Evolutionary conservation across 2,797 vertebrate genomes (phyloP).

Genomic region (Muscicapa comitata): DNA sequence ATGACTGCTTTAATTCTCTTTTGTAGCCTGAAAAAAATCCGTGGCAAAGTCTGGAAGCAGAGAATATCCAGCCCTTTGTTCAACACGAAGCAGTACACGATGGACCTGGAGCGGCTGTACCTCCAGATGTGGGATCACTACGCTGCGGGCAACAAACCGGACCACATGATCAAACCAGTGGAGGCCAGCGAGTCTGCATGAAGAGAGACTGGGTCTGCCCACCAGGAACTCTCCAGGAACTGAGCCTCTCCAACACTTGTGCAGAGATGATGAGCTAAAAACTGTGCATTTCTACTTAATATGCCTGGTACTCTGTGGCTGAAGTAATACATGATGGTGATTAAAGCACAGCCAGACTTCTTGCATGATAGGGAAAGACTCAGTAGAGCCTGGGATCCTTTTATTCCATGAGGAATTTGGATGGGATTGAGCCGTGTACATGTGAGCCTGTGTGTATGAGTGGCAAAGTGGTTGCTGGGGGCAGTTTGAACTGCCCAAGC

Average conservation of each 20-base stretch:
- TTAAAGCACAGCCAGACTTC: slow-evolving; percentile 74
- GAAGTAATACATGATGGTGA: slow-evolving; percentile 67
- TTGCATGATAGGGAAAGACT: slow-evolving; percentile 70
- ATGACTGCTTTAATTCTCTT: background rate
- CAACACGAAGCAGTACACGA: slow-evolving; percentile 97
- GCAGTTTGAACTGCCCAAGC: slow-evolving; percentile 59
- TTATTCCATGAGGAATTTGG: slow-evolving; percentile 67
- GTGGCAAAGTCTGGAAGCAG: slow-evolving; percentile 96
- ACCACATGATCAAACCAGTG: slow-evolving; percentile 87
- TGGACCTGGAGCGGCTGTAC: slow-evolving; percentile 93
- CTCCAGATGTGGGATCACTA: slow-evolving; percentile 97
- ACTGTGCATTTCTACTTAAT: slow-evolving; percentile 68
- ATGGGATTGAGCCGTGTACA: slow-evolving; percentile 54
- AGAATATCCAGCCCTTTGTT: slow-evolving; percentile 96
- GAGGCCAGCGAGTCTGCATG: slow-evolving; percentile 88
- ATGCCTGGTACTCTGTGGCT: slow-evolving; percentile 68
- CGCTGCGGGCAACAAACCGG: slow-evolving; percentile 87
- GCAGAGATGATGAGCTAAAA: slow-evolving; percentile 65
- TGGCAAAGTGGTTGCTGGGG: slow-evolving; percentile 46
- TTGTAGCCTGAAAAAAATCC: slow-evolving; percentile 91
- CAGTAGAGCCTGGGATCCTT: slow-evolving; percentile 58
- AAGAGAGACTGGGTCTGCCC: slow-evolving; percentile 27
- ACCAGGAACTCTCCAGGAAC: slow-evolving; percentile 22
- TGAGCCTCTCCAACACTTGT: slow-evolving; percentile 63
- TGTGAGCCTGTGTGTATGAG: slow-evolving; percentile 53